A percentile compares a stretch with the other conserved stretches of the same genome.
Conservation (phyloP, 2,113 vertebrate genomes). For the Engystomops pustulosus region DNA sequence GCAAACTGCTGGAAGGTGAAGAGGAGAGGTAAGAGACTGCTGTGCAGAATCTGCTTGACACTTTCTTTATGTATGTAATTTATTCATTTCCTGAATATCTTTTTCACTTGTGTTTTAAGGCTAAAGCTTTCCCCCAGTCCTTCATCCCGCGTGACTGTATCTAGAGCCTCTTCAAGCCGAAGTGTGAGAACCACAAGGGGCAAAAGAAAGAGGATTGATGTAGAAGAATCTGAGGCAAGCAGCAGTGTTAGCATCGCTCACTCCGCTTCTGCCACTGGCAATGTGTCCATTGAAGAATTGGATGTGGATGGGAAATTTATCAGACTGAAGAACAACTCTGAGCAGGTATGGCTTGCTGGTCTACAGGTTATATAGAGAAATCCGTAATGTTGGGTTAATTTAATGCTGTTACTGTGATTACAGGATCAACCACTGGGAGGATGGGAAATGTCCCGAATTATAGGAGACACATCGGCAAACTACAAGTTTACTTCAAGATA, state of each 20-base stretch:
- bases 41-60: neutral
- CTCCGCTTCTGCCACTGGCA: slow-evolving; percentile 86
- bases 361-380: neutral
- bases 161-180: slow-evolving; percentile 83
- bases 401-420: neutral
- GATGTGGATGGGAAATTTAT: slow-evolving; percentile 92
- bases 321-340: slow-evolving; percentile 82
- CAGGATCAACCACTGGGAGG: slow-evolving; percentile 93
- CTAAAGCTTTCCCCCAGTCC: slow-evolving; percentile 85
- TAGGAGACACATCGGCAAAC: slow-evolving; percentile 75
- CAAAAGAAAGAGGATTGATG: slow-evolving; percentile 85
- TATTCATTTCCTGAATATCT: neutral
- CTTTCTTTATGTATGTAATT: no score
- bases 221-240: slow-evolving; percentile 88
- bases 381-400: no score
- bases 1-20: slow-evolving; percentile 89
- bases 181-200: slow-evolving; percentile 78
- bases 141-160: slow-evolving; percentile 84
- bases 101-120: slow-evolving; percentile 67
- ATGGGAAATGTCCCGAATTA: slow-evolving; percentile 83
- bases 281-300: slow-evolving; percentile 82
- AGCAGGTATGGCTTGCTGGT: slow-evolving; percentile 74
- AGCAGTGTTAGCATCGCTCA: slow-evolving; percentile 88
- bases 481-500: slow-evolving; percentile 92
- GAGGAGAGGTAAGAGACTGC: slow-evolving; percentile 82